These are phyloP conservation scores for Chelonoidis abingdonii DNA, from an alignment of 2,113 vertebrate species.

Conservation along the genomic window DNA sequence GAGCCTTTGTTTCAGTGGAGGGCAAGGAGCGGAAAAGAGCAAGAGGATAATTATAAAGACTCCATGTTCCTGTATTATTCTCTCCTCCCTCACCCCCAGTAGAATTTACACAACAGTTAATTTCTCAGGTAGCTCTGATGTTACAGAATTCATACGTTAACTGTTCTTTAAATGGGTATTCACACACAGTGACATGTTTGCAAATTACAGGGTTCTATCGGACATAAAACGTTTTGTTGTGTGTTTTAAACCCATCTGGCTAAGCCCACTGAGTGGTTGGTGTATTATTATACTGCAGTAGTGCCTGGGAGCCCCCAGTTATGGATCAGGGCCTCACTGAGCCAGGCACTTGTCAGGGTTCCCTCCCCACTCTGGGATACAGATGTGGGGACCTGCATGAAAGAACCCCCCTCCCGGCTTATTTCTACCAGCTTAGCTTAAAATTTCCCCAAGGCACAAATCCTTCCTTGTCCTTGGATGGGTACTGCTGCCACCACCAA, in stretches of 20 bases:
- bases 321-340: background rate
- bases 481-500: too few relatives aligned
- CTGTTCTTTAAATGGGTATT: background rate
- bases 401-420: too few relatives aligned
- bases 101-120: too few relatives aligned
- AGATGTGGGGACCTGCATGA: too few relatives aligned
- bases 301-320: too few relatives aligned
- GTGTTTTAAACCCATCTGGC: background rate
- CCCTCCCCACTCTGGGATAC: too few relatives aligned
- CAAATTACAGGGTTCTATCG: background rate
- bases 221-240: background rate
- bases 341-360: too few relatives aligned
- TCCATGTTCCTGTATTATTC: background rate
- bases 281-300: background rate
- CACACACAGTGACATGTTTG: background rate
- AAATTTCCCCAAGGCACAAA: too few relatives aligned
- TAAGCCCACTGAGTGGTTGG: background rate
- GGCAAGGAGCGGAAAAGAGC: background rate
- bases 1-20: background rate
- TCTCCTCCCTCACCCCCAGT: too few relatives aligned
- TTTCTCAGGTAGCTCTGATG: too few relatives aligned
- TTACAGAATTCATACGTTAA: background rate
- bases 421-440: too few relatives aligned
- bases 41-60: background rate
- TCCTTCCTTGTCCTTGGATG: too few relatives aligned